Evolutionary conservation across 2,888 invertebrate species (phyloP).

Genomic region (Eilema griseolum): DNA sequence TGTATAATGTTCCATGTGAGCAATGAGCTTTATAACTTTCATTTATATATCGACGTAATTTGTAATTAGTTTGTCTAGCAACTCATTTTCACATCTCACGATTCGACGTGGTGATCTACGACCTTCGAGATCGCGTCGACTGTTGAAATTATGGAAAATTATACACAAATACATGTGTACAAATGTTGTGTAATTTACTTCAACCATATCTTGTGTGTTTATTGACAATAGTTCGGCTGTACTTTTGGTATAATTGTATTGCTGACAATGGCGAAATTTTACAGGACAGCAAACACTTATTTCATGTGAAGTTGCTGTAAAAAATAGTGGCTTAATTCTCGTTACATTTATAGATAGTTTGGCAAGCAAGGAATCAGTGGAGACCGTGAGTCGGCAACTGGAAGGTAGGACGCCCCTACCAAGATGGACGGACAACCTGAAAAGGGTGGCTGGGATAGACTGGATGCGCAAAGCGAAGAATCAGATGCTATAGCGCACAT

Average conservation of each 20-base stretch:
- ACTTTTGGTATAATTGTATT: neutral
- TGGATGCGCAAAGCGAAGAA: too few relatives aligned
- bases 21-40: conserved; percentile 6
- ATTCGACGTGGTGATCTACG: conserved; percentile 50
- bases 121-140: conserved; percentile 33
- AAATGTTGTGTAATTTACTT: neutral
- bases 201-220: conserved; percentile 5
- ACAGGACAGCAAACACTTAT: neutral
- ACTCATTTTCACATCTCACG: conserved; percentile 41
- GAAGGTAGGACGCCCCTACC: too few relatives aligned
- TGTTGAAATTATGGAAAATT: conserved; percentile 39
- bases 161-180: conserved; percentile 25
- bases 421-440: too few relatives aligned
- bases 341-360: too few relatives aligned
- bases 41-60: neutral
- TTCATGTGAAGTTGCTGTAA: too few relatives aligned
- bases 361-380: too few relatives aligned
- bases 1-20: too few relatives aligned
- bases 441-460: too few relatives aligned
- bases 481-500: too few relatives aligned
- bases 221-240: neutral
- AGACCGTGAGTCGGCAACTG: too few relatives aligned
- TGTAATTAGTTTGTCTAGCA: conserved; percentile 9
- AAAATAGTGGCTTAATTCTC: too few relatives aligned
- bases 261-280: neutral